Evolutionary conservation across 2,797 vertebrate species (phyloP), one percentile per base, ranked within the genome.

Genomic region (Heterohyrax brucei): DNA sequence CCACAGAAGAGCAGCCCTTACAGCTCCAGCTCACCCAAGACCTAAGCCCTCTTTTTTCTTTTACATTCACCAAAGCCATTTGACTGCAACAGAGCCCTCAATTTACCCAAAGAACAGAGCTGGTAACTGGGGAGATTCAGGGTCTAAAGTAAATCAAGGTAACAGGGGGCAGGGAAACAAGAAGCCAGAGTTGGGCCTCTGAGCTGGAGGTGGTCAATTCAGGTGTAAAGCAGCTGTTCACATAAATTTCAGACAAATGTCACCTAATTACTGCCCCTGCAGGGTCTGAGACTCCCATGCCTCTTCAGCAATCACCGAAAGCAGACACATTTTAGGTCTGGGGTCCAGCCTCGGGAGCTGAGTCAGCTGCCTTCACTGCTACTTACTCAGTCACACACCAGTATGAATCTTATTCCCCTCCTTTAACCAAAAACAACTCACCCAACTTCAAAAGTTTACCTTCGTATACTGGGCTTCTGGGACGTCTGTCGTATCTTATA

Each of bases 401-500:
- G 18, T 1, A 0, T 3, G 24, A 18, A 53, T 93, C 28, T 86
- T 19, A 39, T 21, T 64, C 56, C 50, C 89, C 33, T 72, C 46
- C 64, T 95, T 70, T 76, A 77, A 78, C 48, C 83, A 72, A 64
- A 1, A n/a, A n/a, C 7, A 39, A 68, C 33, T 21, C 86, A 90
- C 89, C 18, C 61, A 66, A n/a, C 88, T 44, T 81, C 64, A 88
- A 94, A 89, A 48, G 72, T 70, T 98, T 97, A 99, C 99, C 99
- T 99, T 96, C 99, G 95, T 62, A 98, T 98, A 48, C 80, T 98
- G 87, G 99, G 98, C 97, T 98, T 99, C 97, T 98, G 97, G 84
- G 98, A 98, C 96, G 98, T 98, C 97, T 98, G 98, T 96, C 99
- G 99, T 89, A 98, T 98, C 97, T 98, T 99, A 98, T 99, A 99